Evolutionary conservation across 2,888 invertebrate species (phyloP).

Genomic region (Latrodectus elegans): DNA sequence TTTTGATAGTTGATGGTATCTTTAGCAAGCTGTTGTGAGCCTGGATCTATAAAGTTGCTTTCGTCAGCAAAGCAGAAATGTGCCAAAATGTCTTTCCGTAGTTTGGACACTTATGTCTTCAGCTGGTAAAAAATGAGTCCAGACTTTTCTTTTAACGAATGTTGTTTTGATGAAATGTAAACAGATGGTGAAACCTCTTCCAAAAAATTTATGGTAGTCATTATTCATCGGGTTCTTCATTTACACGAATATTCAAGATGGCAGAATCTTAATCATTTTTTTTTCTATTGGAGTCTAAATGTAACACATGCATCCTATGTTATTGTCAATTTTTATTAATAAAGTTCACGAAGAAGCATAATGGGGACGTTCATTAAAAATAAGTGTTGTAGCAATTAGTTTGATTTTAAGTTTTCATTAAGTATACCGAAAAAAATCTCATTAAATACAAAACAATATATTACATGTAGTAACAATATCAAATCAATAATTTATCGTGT

Average conservation of each 20-base stretch:
- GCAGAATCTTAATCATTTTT: no score
- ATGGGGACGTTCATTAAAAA: no score
- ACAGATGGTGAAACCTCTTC: slow-evolving; percentile 20
- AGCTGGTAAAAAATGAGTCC: slow-evolving; percentile 27
- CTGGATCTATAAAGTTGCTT: not conserved
- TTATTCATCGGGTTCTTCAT: not conserved
- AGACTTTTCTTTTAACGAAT: slow-evolving; percentile 25
- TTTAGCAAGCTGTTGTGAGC: slow-evolving; percentile 1
- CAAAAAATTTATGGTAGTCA: not conserved
- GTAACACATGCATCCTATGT: no score
- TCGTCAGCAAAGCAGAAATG: slow-evolving; percentile 36
- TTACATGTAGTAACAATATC: no score
- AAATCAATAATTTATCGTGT: no score
- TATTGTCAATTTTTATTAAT: no score
- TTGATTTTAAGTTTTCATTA: no score
- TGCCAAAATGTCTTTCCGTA: slow-evolving; percentile 32
- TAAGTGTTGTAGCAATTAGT: no score
- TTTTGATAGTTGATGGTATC: slow-evolving; percentile 19
- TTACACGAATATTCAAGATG: not conserved
- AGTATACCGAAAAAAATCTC: no score
- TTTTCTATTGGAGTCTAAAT: no score
- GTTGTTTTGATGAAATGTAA: slow-evolving; percentile 44
- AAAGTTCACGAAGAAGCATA: no score
- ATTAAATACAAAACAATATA: no score
- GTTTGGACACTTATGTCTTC: slow-evolving; percentile 13